These are phyloP conservation scores for Polyploca ridens DNA, from an alignment of 2,888 invertebrate genomes.

Conservation along the genomic window DNA sequence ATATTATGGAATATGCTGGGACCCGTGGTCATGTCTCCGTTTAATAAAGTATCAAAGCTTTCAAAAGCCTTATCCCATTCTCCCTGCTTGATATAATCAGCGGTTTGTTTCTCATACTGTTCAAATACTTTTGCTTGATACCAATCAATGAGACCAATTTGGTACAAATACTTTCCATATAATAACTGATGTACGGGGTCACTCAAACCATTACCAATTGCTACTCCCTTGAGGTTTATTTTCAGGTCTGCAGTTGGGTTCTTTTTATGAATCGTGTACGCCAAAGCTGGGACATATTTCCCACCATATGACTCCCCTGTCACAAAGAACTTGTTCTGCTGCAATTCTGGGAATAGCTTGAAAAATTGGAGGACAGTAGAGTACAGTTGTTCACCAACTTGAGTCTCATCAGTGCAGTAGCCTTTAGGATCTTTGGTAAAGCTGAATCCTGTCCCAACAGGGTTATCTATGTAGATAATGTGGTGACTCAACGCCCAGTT, in stretches of 20 bases:
- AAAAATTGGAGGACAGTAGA: conserved; percentile 92
- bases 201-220: conserved; percentile 92
- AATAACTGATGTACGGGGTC: conserved; percentile 91
- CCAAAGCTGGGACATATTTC: conserved; percentile 90
- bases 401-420: conserved; percentile 91
- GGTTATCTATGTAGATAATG: conserved; percentile 96
- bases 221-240: conserved; percentile 89
- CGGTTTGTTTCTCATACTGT: conserved; percentile 83
- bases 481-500: conserved; percentile 92
- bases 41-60: conserved; percentile 88
- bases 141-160: conserved; percentile 88
- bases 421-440: conserved; percentile 91
- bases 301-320: conserved; percentile 97
- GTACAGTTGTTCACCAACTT: conserved; percentile 92
- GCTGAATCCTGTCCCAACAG: conserved; percentile 96
- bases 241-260: conserved; percentile 86
- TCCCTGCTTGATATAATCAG: conserved; percentile 85
- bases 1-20: conserved; percentile 88
- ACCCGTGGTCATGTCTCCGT: conserved; percentile 86
- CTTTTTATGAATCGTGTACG: conserved; percentile 88
- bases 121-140: conserved; percentile 86
- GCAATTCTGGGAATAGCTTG: conserved; percentile 90
- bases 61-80: conserved; percentile 89
- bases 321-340: conserved; percentile 91
- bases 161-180: conserved; percentile 92